Evolutionary conservation across 2,888 invertebrate genomes (phyloP).

Genomic region (Plebejus argus): DNA sequence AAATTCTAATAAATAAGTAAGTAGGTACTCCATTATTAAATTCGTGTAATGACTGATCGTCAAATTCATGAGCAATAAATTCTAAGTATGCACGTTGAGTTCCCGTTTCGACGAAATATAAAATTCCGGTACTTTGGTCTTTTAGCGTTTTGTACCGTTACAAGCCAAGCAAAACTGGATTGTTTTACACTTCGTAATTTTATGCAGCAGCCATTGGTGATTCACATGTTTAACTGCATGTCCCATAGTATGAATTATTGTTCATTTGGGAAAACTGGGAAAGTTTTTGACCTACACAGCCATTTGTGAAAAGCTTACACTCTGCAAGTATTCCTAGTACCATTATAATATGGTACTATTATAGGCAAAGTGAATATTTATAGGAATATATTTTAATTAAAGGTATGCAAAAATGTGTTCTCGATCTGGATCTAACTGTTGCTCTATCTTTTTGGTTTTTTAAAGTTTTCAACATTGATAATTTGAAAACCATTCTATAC

Average conservation of each 20-base stretch:
- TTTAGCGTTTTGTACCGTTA: slow-evolving; percentile 23
- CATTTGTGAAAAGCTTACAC: neutral
- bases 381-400: too few relatives aligned
- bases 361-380: too few relatives aligned
- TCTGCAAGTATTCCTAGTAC: neutral
- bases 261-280: neutral
- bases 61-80: neutral
- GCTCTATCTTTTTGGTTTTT: neutral
- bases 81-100: slow-evolving; percentile 7
- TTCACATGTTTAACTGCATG: neutral
- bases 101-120: slow-evolving; percentile 17
- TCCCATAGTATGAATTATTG: neutral
- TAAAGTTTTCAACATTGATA: neutral
- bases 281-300: neutral
- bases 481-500: neutral
- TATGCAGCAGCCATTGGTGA: slow-evolving; percentile 11
- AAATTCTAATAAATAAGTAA: neutral
- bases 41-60: neutral
- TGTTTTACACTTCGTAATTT: neutral
- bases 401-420: neutral
- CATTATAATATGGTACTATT: too few relatives aligned
- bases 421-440: neutral
- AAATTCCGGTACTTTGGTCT: slow-evolving; percentile 17
- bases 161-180: neutral
- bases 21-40: neutral